These are phyloP conservation scores for Rhingia rostrata DNA, from an alignment of 2,888 invertebrate genomes.

Conservation along the genomic window DNA sequence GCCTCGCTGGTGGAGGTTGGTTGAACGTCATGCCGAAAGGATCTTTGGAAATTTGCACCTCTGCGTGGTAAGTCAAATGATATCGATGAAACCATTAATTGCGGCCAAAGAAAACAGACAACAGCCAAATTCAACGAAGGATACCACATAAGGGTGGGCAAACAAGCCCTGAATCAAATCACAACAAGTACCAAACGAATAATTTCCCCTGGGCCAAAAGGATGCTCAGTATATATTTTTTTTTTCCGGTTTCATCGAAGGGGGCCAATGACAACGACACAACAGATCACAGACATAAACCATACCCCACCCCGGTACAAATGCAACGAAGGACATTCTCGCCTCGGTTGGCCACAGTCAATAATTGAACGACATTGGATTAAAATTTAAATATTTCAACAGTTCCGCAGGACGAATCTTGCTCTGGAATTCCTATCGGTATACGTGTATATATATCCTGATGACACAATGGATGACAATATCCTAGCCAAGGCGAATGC, in stretches of 20 bases:
- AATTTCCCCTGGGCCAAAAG: constrained; percentile 68
- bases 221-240: constrained; percentile 15
- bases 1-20: constrained; percentile 21
- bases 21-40: constrained; percentile 7
- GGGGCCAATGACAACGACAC: constrained; percentile 3
- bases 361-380: constrained; percentile 74
- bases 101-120: background rate
- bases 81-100: constrained; percentile 68
- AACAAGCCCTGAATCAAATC: constrained; percentile 29
- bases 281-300: constrained; percentile 10
- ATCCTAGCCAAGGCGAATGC: constrained; percentile 50
- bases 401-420: constrained; percentile 45
- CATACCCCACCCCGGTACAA: background rate
- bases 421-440: background rate
- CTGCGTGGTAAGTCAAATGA: constrained; percentile 31
- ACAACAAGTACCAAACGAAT: constrained; percentile 58
- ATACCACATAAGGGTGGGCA: background rate
- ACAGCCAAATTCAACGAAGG: background rate
- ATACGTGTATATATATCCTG: no score
- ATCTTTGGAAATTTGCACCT: constrained; percentile 42
- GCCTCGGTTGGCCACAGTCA: constrained; percentile 66
- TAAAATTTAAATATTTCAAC: constrained; percentile 74
- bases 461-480: constrained; percentile 57
- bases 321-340: constrained; percentile 65
- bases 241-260: background rate